phyloP scores from a whole-genome alignment of 2,888 invertebrate species.

The Melanophora roralis region DNA sequence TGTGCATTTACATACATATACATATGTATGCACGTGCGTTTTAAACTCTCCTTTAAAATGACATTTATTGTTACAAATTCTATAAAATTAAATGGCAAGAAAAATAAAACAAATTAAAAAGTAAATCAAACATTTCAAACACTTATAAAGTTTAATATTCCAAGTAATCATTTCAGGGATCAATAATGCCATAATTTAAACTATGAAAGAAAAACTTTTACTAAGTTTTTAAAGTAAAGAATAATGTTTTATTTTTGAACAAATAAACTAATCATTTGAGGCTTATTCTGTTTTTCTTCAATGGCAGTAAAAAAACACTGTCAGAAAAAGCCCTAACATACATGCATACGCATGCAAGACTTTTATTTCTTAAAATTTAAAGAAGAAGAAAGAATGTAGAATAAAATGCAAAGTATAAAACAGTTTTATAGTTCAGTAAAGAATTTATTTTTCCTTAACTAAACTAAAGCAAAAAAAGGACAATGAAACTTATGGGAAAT shows the following conservation, averaged over 20 bases:
- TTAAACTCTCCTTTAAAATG: too few species aligned
- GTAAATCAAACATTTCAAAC: background rate
- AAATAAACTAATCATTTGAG: slow-evolving; percentile 18
- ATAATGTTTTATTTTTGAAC: background rate
- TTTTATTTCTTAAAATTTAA: background rate
- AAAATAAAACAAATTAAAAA: too few species aligned
- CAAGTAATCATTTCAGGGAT: background rate
- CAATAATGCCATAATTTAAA: background rate
- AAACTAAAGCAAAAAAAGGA: background rate
- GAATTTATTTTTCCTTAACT: background rate
- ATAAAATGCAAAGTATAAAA: slow-evolving; percentile 1
- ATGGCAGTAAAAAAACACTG: background rate
- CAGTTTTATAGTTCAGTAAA: slow-evolving; percentile 18
- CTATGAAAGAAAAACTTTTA: background rate
- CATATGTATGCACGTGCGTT: too few species aligned
- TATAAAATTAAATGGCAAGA: too few species aligned
- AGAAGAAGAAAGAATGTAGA: background rate
- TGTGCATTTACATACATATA: too few species aligned
- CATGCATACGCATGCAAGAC: background rate
- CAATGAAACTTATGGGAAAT: background rate
- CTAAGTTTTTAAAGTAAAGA: background rate
- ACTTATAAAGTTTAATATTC: slow-evolving; percentile 3
- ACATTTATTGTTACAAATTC: too few species aligned
- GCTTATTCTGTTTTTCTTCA: background rate
- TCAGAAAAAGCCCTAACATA: background rate